These are phyloP conservation scores for Geophilus truncorum DNA, from an alignment of 2,888 invertebrate genomes.

Conservation along the genomic window DNA sequence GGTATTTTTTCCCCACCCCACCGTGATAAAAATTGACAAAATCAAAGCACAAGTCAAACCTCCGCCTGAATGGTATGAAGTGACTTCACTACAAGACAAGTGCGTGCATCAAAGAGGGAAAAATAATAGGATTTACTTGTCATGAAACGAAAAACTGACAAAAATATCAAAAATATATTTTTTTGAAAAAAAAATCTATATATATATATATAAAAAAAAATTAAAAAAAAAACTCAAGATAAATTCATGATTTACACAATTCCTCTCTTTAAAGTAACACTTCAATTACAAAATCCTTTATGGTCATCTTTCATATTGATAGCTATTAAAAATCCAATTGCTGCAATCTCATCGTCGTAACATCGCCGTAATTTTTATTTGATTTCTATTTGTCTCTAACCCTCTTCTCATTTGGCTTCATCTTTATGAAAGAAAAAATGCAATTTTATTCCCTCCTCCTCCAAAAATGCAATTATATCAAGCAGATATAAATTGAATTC, in stretches of 20 bases:
- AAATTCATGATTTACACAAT: too few relatives aligned
- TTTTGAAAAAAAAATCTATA: neutral
- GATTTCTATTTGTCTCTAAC: neutral
- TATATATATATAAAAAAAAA: neutral
- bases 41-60: neutral
- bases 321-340: too few relatives aligned
- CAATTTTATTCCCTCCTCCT: neutral
- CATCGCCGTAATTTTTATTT: neutral
- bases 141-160: neutral
- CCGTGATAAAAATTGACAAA: neutral
- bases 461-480: slow-evolving; percentile 17
- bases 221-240: too few relatives aligned
- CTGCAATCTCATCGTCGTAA: too few relatives aligned
- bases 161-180: neutral
- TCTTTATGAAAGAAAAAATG: neutral
- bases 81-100: slow-evolving; percentile 7
- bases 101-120: neutral
- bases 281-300: too few relatives aligned
- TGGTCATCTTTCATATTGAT: too few relatives aligned
- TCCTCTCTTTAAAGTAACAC: too few relatives aligned
- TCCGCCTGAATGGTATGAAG: neutral
- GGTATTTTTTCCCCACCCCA: neutral
- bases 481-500: slow-evolving; percentile 15
- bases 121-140: slow-evolving; percentile 27
- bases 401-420: neutral